Conservation (phyloP, 2,113 vertebrate genomes). For the Poecilia latipinna region DNA sequence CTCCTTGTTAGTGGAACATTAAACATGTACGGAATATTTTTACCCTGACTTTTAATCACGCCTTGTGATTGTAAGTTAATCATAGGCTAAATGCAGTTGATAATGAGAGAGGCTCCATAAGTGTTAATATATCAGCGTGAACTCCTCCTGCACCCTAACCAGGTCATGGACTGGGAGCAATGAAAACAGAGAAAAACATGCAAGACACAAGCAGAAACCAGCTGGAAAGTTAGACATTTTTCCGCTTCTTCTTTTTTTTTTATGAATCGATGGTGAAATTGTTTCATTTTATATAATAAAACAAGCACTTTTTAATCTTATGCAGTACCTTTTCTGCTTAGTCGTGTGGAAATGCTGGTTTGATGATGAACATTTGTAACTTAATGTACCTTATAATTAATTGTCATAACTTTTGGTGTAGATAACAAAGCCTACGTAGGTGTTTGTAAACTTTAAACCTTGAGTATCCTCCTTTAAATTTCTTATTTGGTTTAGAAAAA, state of each 20-base stretch:
- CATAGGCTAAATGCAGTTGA: slow-evolving; percentile 74
- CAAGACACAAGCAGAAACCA: slow-evolving; percentile 15
- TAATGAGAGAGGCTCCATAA: slow-evolving; percentile 59
- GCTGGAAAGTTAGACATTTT: neutral
- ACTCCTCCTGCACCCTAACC: slow-evolving; percentile 48
- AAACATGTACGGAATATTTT: slow-evolving; percentile 80
- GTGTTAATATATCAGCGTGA: slow-evolving; percentile 59
- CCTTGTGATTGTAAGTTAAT: slow-evolving; percentile 72
- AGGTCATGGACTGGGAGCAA: slow-evolving; percentile 63
- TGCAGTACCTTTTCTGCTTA: neutral
- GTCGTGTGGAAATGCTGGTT: neutral
- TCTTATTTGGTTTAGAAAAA: neutral
- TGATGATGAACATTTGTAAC: neutral
- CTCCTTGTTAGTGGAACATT: slow-evolving; percentile 78
- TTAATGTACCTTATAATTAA: neutral
- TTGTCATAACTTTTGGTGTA: neutral
- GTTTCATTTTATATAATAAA: neutral
- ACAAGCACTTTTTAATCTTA: neutral
- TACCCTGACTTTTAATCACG: slow-evolving; percentile 79
- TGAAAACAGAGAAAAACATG: slow-evolving; percentile 23
- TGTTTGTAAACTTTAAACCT: neutral
- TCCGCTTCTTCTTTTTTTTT: neutral
- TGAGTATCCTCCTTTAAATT: neutral
- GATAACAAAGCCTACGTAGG: neutral
- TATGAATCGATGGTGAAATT: neutral